Conservation (phyloP, 2,113 vertebrate species). For the Scomber japonicus region DNA sequence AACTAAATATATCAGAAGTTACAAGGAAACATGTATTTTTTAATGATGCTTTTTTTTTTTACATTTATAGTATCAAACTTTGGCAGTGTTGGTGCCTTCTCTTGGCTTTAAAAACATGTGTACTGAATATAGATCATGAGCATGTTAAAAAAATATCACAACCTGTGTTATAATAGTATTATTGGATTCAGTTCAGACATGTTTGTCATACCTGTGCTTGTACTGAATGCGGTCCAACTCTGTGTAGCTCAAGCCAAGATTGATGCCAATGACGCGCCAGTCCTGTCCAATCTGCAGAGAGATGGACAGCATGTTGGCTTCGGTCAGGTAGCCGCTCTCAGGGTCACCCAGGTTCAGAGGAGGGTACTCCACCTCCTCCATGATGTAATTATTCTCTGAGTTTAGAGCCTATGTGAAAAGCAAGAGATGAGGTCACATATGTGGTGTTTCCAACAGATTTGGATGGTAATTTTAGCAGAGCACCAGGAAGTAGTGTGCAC, state of each 20-base stretch:
- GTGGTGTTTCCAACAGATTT: neutral
- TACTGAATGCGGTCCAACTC: constrained; percentile 90
- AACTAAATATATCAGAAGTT: neutral
- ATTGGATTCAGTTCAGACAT: neutral
- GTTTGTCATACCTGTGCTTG: constrained; percentile 86
- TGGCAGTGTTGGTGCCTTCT: neutral
- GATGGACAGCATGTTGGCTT: constrained; percentile 92
- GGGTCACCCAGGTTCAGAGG: constrained; percentile 93
- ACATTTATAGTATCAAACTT: neutral
- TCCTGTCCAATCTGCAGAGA: constrained; percentile 90
- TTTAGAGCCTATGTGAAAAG: constrained; percentile 65
- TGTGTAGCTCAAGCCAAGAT: constrained; percentile 89
- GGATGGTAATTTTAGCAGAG: neutral
- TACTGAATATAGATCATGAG: too few relatives aligned
- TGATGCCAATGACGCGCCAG: constrained; percentile 92
- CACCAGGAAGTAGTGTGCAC: neutral
- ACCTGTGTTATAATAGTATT: neutral
- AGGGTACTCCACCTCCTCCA: constrained; percentile 73
- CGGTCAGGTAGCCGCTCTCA: constrained; percentile 94
- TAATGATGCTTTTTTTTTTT: too few relatives aligned
- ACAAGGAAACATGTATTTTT: too few relatives aligned
- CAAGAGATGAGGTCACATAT: neutral
- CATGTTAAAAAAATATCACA: too few relatives aligned
- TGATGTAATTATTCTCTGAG: constrained; percentile 69
- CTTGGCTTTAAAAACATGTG: neutral